phyloP scores from a whole-genome alignment of 2,113 vertebrate genomes.

The Falcunculus frontatus region DNA sequence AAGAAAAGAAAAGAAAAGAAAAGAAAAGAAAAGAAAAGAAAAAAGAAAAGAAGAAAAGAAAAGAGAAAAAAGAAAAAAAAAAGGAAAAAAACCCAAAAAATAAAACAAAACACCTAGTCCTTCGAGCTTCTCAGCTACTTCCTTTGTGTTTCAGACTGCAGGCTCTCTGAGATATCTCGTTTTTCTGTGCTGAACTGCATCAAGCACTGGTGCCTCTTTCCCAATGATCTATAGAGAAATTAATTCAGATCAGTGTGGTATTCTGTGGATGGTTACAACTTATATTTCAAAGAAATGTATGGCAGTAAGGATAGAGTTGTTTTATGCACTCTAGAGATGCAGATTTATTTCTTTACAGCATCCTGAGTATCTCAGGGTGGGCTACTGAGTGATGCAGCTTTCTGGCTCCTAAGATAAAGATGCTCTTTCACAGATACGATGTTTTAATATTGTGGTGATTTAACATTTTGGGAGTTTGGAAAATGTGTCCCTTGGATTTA shows the following conservation, averaged over 20 bases:
- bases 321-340: not conserved
- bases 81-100: accelerated
- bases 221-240: not conserved
- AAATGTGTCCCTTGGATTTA: not conserved
- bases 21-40: not conserved
- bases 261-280: not conserved
- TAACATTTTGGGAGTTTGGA: not conserved
- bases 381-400: not conserved
- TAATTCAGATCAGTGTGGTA: not conserved
- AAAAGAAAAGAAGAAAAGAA: not conserved
- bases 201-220: not conserved
- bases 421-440: not conserved
- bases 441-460: not conserved
- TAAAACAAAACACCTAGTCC: not conserved
- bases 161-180: not conserved
- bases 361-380: not conserved
- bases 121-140: not conserved
- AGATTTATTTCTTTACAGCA: not conserved
- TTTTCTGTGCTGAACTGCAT: not conserved
- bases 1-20: not conserved
- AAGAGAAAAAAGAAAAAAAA: not conserved
- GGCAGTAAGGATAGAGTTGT: not conserved
- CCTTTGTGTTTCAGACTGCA: not conserved
- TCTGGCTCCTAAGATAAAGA: not conserved
- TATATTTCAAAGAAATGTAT: not conserved